Evolutionary conservation across 2,113 vertebrate genomes (phyloP).

Genomic region (Colius striatus): DNA sequence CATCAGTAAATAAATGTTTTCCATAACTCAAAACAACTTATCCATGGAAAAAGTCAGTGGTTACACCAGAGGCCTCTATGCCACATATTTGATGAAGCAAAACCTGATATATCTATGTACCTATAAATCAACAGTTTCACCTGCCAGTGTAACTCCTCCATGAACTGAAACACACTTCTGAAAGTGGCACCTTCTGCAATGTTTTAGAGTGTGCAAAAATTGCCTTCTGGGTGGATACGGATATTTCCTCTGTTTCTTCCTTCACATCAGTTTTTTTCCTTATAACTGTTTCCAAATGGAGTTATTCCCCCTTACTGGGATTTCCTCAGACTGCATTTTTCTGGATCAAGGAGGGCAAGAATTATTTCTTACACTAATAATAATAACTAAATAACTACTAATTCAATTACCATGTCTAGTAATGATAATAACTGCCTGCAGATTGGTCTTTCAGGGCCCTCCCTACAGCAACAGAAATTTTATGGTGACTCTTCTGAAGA

Average conservation of each 20-base stretch:
- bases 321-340: conserved; percentile 33
- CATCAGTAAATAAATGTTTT: conserved; percentile 17
- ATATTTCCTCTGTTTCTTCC: not conserved
- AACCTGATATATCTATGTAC: fast-evolving
- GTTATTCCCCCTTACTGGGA: not conserved
- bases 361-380: conserved; percentile 31
- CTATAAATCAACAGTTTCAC: not conserved
- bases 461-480: not conserved
- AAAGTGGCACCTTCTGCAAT: not conserved
- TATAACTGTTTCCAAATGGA: not conserved
- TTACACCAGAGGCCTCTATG: not conserved
- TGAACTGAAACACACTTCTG: not conserved
- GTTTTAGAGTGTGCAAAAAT: not conserved
- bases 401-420: conserved; percentile 35
- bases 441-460: conserved; percentile 21
- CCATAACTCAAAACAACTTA: not conserved
- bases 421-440: not conserved
- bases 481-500: not conserved
- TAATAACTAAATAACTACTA: conserved; percentile 43
- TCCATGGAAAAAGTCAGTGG: not conserved
- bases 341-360: conserved; percentile 6
- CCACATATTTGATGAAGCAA: not conserved
- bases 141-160: not conserved
- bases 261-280: not conserved
- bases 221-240: not conserved